phyloP scores from a whole-genome alignment of 2,888 invertebrate genomes.

The Teleiodes luculella region DNA sequence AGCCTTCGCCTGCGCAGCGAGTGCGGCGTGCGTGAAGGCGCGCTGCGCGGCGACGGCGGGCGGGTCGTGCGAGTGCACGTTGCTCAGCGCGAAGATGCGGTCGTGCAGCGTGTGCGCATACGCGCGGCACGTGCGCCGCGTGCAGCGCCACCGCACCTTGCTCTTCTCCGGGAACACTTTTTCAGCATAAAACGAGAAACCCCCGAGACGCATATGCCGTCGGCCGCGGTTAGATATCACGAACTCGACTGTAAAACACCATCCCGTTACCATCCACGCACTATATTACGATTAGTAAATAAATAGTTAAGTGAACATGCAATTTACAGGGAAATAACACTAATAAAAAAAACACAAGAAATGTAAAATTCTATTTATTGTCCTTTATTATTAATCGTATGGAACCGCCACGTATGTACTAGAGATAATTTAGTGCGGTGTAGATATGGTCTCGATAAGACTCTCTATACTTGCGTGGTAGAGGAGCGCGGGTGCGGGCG shows the following conservation, averaged over 20 bases:
- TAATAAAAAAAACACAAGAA: too few species aligned
- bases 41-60: slow-evolving; percentile 39
- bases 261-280: slow-evolving; percentile 40
- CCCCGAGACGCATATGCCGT: slow-evolving; percentile 71
- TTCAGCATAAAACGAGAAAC: slow-evolving; percentile 75
- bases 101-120: slow-evolving; percentile 74
- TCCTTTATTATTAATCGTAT: too few species aligned
- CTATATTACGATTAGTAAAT: neutral
- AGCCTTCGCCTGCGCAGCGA: slow-evolving; percentile 52
- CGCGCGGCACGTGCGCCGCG: slow-evolving; percentile 71
- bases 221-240: slow-evolving; percentile 76
- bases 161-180: slow-evolving; percentile 74
- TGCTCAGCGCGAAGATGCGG: slow-evolving; percentile 70
- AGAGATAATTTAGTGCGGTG: neutral
- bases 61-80: slow-evolving; percentile 70
- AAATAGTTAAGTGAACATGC: too few species aligned
- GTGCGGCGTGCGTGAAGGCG: slow-evolving; percentile 35
- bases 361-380: too few species aligned
- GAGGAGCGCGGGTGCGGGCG: slow-evolving; percentile 37
- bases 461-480: slow-evolving; percentile 60
- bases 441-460: slow-evolving; percentile 60
- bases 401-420: too few species aligned
- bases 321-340: too few species aligned
- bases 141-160: slow-evolving; percentile 76
- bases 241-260: slow-evolving; percentile 74